Base-by-base conservation (phyloP, 2,113 vertebrate genomes). In the Heliornis fulica region DNA sequence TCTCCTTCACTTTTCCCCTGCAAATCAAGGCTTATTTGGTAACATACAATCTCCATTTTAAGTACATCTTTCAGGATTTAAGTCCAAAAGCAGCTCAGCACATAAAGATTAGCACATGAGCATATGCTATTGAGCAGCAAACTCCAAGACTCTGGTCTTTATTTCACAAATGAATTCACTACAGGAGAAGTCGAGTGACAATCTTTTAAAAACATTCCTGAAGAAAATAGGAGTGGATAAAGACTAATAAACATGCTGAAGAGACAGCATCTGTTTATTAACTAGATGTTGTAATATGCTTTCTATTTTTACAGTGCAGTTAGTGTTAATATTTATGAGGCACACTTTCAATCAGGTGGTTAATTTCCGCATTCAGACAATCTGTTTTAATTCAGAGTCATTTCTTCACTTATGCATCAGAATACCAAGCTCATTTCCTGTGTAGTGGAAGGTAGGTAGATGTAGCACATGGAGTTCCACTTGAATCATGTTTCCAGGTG, bases 271-370 rank as follows among this genome's bases (percentile, higher is more conserved):
- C 84, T 90, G 75, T 79, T 87, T 91, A 90, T 95, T 91, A 90
- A 51, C 69, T 25, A 31, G 69, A 83, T 43, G 69, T 51, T 88
- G 90, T 56, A 69, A 94, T 70, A 80, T 5, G 32, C 76, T 64
- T 89, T 78, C 94, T 93, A 63, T 70, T 93, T 95, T 96, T 85
- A 80, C 83, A 91, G 1, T 32, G 88, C 61, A 77, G 68, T 65
- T 72, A 36, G 38, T 89, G 90, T 95, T 93, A 83, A 89, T 91
- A 96, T 96, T 89, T 88, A 88, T 87, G 76, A 95, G 70, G 83
- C 76, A 43, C 41, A 16, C 70, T 86, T 94, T 78, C 90, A 90
- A 40, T 93, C 97, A 95, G 94, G 72, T 75, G 82, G 40, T 70
- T 95, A 54, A 96, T 84, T 95, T 96, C 94, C 29, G 6, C 61